Conservation (phyloP, 2,113 vertebrate genomes). For the Collichthys lucidus region DNA sequence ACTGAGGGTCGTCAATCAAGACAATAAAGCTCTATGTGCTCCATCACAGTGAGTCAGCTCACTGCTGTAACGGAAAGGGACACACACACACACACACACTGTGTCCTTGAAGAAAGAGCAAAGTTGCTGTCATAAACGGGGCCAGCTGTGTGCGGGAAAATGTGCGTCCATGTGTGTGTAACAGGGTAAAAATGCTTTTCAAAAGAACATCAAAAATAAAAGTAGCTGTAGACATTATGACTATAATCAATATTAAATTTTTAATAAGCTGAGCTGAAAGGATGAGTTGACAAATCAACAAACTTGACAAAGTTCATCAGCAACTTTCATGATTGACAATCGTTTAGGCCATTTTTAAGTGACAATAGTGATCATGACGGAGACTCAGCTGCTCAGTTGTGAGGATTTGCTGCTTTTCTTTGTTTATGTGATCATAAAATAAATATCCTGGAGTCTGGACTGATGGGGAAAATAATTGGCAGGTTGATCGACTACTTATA, state of each 20-base stretch:
- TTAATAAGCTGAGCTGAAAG: neutral
- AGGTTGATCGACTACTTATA: too few relatives aligned
- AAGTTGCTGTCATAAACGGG: slow-evolving; percentile 7
- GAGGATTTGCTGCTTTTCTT: neutral
- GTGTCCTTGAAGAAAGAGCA: slow-evolving; percentile 42
- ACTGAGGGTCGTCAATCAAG: slow-evolving; percentile 1
- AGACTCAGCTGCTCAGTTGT: neutral
- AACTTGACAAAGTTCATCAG: neutral
- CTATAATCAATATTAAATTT: neutral
- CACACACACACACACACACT: neutral
- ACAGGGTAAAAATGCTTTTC: neutral
- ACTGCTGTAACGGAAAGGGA: neutral
- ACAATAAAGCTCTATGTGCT: slow-evolving; percentile 36
- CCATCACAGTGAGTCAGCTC: neutral
- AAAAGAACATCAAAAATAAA: neutral
- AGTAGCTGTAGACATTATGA: neutral
- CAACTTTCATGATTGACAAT: neutral
- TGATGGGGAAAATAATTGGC: too few relatives aligned
- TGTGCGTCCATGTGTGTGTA: neutral
- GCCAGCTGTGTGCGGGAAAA: neutral
- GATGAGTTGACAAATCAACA: neutral
- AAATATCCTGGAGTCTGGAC: neutral
- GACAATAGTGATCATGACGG: neutral
- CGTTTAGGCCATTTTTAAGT: neutral
- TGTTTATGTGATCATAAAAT: too few relatives aligned